Evolutionary conservation across 1,140 invertebrate genomes (phyloP).

Genomic region (Papilio glaucus): DNA sequence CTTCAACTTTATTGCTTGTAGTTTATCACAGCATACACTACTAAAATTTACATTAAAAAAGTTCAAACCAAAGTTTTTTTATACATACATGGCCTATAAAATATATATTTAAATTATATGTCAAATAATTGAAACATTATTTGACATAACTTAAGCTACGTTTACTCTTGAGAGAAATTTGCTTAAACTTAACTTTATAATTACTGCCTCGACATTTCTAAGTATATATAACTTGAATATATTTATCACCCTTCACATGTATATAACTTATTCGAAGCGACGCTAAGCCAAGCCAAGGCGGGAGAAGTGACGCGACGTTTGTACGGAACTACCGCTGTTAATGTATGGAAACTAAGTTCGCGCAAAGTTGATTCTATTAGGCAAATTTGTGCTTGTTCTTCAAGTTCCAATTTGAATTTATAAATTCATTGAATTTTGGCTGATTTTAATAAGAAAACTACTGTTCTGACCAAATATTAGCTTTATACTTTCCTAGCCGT

Average conservation of each 20-base stretch:
- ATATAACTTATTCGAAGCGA: neutral
- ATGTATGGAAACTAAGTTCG: neutral
- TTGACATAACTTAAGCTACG: neutral
- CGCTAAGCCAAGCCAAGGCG: neutral
- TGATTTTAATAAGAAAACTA: neutral
- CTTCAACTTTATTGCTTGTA: too few relatives aligned
- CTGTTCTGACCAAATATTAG: too few relatives aligned
- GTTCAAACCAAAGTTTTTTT: too few relatives aligned
- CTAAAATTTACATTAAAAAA: too few relatives aligned
- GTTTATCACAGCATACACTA: too few relatives aligned
- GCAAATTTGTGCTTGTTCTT: constrained; percentile 1
- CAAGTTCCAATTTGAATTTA: neutral
- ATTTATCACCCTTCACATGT: neutral
- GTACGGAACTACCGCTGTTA: neutral
- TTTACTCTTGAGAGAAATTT: neutral
- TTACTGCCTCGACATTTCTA: neutral
- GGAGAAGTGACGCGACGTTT: neutral
- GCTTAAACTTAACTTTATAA: neutral
- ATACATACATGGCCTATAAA: too few relatives aligned
- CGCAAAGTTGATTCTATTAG: neutral
- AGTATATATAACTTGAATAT: neutral
- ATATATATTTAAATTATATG: too few relatives aligned
- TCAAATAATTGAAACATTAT: neutral
- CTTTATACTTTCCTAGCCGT: too few relatives aligned
- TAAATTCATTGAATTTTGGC: neutral